phyloP scores from a whole-genome alignment of 2,113 vertebrate genomes.

The Leptocoma aspasia region DNA sequence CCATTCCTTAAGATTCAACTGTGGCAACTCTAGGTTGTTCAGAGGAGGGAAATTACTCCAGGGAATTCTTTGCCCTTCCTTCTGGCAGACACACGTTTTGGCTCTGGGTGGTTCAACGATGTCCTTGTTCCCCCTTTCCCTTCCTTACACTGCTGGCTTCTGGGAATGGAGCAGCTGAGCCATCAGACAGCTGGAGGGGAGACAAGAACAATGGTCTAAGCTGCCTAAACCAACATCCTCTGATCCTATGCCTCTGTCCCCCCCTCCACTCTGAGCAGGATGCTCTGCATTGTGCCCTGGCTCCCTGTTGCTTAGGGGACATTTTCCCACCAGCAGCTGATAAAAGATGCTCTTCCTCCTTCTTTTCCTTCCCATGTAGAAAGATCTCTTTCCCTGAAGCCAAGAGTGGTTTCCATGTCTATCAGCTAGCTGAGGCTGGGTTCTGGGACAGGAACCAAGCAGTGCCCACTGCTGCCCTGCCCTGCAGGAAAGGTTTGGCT shows the following conservation, averaged over 20 bases:
- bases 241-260: background rate
- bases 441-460: background rate
- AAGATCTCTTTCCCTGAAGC: background rate
- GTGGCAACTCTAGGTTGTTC: background rate
- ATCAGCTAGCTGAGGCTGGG: background rate
- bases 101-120: rapidly evolving
- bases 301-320: background rate
- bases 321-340: background rate
- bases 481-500: background rate
- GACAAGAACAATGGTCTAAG: background rate
- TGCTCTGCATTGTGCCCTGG: background rate
- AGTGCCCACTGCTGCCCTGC: background rate
- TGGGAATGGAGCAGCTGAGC: background rate
- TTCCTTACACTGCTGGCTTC: background rate
- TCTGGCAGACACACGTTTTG: background rate
- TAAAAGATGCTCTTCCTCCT: background rate
- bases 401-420: background rate
- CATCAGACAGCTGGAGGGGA: background rate
- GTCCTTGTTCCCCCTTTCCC: background rate
- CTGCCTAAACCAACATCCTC: background rate
- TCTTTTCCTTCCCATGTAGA: background rate
- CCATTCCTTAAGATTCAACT: background rate
- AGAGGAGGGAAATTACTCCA: background rate
- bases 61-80: background rate
- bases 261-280: background rate